These are phyloP conservation scores for Zoanthus solanderi DNA, from an alignment of 92 coral and sea anemone genomes.

Conservation along the genomic window DNA sequence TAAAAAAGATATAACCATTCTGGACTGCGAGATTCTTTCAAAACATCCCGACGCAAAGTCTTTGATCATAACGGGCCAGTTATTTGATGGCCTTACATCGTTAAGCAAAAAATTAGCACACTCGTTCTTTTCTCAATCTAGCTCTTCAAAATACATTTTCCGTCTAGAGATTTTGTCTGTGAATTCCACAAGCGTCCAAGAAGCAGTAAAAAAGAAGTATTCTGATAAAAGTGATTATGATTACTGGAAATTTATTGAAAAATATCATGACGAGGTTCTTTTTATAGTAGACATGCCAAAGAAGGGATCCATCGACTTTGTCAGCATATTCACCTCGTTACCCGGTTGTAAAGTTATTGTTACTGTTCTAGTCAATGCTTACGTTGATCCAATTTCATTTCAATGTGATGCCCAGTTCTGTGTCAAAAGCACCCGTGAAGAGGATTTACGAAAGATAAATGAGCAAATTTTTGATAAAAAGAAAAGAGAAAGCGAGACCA, in stretches of 20 bases:
- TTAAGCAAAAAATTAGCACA: conserved; percentile 2
- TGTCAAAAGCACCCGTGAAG: background rate
- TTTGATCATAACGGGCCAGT: conserved; percentile 16
- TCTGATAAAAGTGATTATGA: background rate
- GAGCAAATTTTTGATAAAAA: background rate
- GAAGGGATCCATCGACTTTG: conserved; percentile 25
- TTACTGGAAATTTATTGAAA: background rate
- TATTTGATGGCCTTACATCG: conserved; percentile 21
- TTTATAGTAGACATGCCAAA: conserved; percentile 36
- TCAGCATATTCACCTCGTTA: background rate
- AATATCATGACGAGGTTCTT: conserved; percentile 8
- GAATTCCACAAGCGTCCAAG: background rate
- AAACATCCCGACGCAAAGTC: conserved; percentile 16
- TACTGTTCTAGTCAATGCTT: conserved; percentile 18
- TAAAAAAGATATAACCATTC: background rate
- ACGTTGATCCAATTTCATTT: conserved; percentile 4
- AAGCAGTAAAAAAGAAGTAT: conserved; percentile 9
- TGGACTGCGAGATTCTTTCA: background rate
- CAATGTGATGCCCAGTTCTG: conserved; percentile 10
- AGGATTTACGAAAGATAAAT: conserved; percentile 17
- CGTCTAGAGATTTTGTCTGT: conserved; percentile 15
- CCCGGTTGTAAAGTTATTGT: conserved; percentile 12
- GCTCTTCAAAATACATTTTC: background rate
- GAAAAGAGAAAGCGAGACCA: background rate
- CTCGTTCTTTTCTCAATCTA: background rate